These are phyloP conservation scores for Fistularia commersonii DNA, from an alignment of 2,797 vertebrate species.

Conservation along the genomic window DNA sequence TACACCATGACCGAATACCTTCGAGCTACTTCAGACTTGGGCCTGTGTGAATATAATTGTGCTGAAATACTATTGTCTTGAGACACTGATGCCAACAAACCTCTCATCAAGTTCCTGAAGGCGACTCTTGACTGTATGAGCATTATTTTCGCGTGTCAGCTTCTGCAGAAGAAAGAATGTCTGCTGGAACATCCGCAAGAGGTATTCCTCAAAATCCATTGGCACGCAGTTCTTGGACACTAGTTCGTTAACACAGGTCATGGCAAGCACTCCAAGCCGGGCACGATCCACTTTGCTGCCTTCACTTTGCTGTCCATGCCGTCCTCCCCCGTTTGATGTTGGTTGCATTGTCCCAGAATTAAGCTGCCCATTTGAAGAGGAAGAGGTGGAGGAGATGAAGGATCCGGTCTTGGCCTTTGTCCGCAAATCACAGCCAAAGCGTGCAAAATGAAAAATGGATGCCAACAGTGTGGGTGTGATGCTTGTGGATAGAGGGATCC, in stretches of 20 bases:
- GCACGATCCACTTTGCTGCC: slow-evolving; percentile 79
- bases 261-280: slow-evolving; percentile 89
- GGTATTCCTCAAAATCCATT: slow-evolving; percentile 96
- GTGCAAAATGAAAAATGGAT: slow-evolving; percentile 96
- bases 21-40: slow-evolving; percentile 1
- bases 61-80: too few relatives aligned
- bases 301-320: slow-evolving; percentile 51
- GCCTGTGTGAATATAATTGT: background rate
- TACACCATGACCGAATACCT: background rate
- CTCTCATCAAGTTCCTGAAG: slow-evolving; percentile 97
- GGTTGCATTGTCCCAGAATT: slow-evolving; percentile 47
- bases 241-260: slow-evolving; percentile 98
- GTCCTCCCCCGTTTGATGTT: slow-evolving; percentile 68
- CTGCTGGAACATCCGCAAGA: slow-evolving; percentile 98
- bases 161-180: slow-evolving; percentile 98
- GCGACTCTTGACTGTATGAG: slow-evolving; percentile 88
- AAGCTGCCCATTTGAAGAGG: slow-evolving; percentile 63
- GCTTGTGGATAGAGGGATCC: slow-evolving; percentile 95
- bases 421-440: slow-evolving; percentile 90
- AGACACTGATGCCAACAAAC: slow-evolving; percentile 61
- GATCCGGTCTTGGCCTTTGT: slow-evolving; percentile 66
- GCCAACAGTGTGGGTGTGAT: slow-evolving; percentile 96
- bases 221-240: slow-evolving; percentile 99
- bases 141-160: slow-evolving; percentile 88
- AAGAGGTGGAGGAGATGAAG: slow-evolving; percentile 62